Base-by-base conservation (phyloP, 1,140 invertebrate genomes). In the Drosophila busckii region DNA sequence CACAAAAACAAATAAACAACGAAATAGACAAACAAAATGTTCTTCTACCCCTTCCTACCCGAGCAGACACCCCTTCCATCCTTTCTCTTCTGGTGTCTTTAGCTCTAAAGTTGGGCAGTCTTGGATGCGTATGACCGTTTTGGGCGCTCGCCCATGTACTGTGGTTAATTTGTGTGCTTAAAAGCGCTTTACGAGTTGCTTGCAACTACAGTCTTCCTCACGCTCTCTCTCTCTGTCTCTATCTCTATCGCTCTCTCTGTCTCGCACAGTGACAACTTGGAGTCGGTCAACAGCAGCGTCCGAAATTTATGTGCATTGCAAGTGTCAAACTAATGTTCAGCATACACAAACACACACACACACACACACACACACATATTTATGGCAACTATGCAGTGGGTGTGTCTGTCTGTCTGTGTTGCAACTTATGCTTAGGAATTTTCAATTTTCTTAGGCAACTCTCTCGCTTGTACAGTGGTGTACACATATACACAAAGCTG, bases 1-100 rank as follows among this genome's bases (percentile, higher is more conserved):
- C 75, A 82, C 75, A 82, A 82, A 75, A 82, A 82, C 75, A 82
- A 82, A 82, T 82, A 82, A 82, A 82, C 75, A 82, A 82, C 70
- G 59, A 82, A 80, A 80, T 80, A 80, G 69, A 75, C 69, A 80
- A 82, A 80, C 75, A 82, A 80, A 70, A 61, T 73, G 69, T 45
- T 44, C 48, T 31, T 53, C 48, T 5, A 37, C 25, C 15, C 13
- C 25, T 37, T n/a, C n/a, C n/a, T n/a, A n/a, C n/a, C n/a, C n/a
- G n/a, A n/a, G n/a, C n/a, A n/a, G n/a, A n/a, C 42, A 34, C 13
- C 22, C 20, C 9, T 22, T 15, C 20, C 20, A 1, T 7, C 15
- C 22, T 26, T 12, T 16, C 6, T 3, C 9, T 13, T 6, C 23
- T 20, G 7, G 9, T 13, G 28, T 12, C 25, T 8, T 25, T 15